Evolutionary conservation across 64 coral and sea anemone species (phyloP), one percentile per base, ranked within the genome.

Genomic region (Hydrozoanthus tunicans): DNA sequence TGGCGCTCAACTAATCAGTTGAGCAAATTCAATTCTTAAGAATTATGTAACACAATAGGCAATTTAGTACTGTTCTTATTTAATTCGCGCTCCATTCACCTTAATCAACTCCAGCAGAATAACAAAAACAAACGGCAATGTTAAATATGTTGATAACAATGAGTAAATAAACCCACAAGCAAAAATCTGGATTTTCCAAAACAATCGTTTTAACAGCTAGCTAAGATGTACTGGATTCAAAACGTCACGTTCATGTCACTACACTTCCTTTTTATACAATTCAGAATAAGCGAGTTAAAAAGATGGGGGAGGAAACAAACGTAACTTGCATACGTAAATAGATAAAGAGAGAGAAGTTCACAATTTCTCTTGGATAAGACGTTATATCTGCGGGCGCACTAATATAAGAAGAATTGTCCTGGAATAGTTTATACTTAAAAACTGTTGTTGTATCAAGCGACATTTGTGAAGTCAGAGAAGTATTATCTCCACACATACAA

Each of bases 31-130:
- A 52, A 7, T 77, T 56, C 53, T 15, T 78, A 14, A 62, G 51
- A 81, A 25, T 9, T 25, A 59, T 11, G 15, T 17, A 57, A 56
- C 70, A 86, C 64, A 57, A 20, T 7, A 71, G 11, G 51, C 43
- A 84, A 68, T 68, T 56, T 3, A 3, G 4, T 11, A 69, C 69
- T 84, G 62, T 69, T 55, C n/a, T n/a, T 53, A 7, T n/a, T 51
- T 1, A 32, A 52, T 82, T 80, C 7, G 54, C 5, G 53, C 20
- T 55, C 32, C 32, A 43, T 79, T 14, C 17, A 62, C 59, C 12
- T 10, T 80, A 62, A 62, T 80, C 58, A 80, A 80, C 20, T 85
- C 12, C 13, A 70, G 66, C 64, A 23, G 63, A 55, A 67, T 51
- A 53, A 66, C 25, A 65, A 61, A 11, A 53, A 5, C 5, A 61